Percentiles rank a stretch among this genome's conserved stretches.
phyloP scores from a whole-genome alignment of 2,888 invertebrate genomes.

The Oxycera nigricornis region DNA sequence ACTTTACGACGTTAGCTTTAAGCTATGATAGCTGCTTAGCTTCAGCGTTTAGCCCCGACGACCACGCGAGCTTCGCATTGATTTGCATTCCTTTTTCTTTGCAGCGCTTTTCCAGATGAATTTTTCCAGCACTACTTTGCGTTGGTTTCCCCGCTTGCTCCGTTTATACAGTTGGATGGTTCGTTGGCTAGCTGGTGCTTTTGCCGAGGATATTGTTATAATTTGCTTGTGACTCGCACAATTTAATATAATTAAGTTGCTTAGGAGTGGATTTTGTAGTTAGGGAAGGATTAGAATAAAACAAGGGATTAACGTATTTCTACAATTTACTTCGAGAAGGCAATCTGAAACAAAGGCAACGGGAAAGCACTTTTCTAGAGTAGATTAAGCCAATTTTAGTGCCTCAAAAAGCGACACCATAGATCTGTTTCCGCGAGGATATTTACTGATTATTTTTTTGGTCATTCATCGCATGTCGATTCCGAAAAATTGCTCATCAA shows the following conservation, averaged over 20 bases:
- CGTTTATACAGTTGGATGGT: background rate
- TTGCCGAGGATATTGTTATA: background rate
- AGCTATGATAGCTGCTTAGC: constrained; percentile 15
- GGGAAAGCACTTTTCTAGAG: too few relatives aligned
- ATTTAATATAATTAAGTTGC: constrained; percentile 3
- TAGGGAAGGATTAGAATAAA: background rate
- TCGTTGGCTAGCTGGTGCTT: background rate
- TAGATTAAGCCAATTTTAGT: too few relatives aligned
- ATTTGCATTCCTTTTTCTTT: constrained; percentile 15
- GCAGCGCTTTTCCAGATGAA: background rate
- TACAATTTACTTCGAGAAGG: background rate
- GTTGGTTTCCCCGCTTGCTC: background rate
- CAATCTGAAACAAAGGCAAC: too few relatives aligned
- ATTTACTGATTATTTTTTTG: too few relatives aligned
- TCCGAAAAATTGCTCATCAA: too few relatives aligned
- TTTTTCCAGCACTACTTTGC: background rate
- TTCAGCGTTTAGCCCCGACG: background rate
- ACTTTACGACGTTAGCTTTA: constrained; percentile 28
- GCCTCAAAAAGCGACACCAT: too few relatives aligned
- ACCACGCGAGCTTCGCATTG: background rate
- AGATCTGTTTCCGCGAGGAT: too few relatives aligned
- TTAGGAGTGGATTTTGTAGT: background rate
- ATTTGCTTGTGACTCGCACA: background rate
- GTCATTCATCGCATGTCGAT: too few relatives aligned
- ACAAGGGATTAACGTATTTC: background rate